These are phyloP conservation scores for Megalurothrips usitatus DNA, from an alignment of 2,888 invertebrate species.

Conservation along the genomic window DNA sequence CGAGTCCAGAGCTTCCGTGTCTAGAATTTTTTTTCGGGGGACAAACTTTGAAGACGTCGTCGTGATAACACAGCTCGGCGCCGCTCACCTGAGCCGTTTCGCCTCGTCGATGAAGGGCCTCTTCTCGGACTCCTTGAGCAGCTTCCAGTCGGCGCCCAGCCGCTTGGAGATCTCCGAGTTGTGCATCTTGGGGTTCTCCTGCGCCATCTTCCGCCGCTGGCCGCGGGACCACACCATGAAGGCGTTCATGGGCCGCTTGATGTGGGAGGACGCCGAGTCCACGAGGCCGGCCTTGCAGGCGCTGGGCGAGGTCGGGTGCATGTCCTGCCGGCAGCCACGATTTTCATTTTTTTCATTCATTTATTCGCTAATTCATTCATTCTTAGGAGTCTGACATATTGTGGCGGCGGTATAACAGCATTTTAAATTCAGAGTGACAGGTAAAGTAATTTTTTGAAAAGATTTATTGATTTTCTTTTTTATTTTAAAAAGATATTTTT, in stretches of 20 bases:
- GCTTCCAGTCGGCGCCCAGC: slow-evolving; percentile 83
- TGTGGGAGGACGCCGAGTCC: slow-evolving; percentile 52
- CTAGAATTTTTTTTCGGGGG: too few relatives aligned
- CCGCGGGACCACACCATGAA: slow-evolving; percentile 93
- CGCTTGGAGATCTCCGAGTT: slow-evolving; percentile 87
- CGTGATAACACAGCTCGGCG: too few relatives aligned
- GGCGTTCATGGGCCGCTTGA: slow-evolving; percentile 92
- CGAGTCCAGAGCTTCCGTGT: too few relatives aligned
- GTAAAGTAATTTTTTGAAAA: too few relatives aligned
- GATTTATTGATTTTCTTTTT: too few relatives aligned
- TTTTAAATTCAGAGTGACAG: too few relatives aligned
- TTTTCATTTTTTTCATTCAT: slow-evolving; percentile 19
- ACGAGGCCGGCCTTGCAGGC: slow-evolving; percentile 24
- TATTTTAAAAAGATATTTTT: too few relatives aligned
- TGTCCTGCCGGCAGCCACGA: slow-evolving; percentile 21
- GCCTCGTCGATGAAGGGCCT: slow-evolving; percentile 88
- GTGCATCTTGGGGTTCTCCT: slow-evolving; percentile 92
- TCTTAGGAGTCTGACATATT: too few relatives aligned
- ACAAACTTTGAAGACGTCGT: background rate
- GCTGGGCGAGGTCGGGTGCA: slow-evolving; percentile 17
- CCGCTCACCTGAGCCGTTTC: slow-evolving; percentile 72
- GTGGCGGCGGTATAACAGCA: too few relatives aligned
- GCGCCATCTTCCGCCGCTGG: slow-evolving; percentile 85
- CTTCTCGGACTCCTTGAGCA: slow-evolving; percentile 79
- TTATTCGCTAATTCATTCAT: background rate